Conservation (phyloP, 1,140 invertebrate species). For the Bombus picipes region DNA sequence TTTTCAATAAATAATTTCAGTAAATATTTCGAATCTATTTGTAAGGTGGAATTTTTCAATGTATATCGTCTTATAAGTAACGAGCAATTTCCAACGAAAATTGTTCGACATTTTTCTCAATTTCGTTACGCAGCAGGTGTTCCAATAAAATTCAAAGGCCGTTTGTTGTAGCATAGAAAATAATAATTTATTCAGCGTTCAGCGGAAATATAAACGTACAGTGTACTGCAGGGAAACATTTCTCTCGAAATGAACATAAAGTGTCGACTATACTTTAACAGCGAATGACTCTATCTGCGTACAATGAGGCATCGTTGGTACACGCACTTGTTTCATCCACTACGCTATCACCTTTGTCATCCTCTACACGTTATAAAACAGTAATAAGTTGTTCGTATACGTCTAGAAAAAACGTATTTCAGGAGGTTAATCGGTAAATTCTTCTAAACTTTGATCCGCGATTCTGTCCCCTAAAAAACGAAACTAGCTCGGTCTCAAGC, state of each 20-base stretch:
- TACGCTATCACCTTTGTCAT: not conserved
- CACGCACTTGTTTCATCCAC: not conserved
- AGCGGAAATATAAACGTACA: conserved; percentile 77
- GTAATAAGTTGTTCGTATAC: not conserved
- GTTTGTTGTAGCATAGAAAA: conserved; percentile 77
- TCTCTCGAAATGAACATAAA: conserved; percentile 46
- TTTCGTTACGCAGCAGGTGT: not conserved
- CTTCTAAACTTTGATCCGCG: conserved; percentile 27
- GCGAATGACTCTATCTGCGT: conserved; percentile 8
- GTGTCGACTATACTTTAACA: conserved; percentile 14
- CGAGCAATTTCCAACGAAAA: not conserved
- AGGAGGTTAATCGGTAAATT: not conserved
- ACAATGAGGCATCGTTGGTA: not conserved
- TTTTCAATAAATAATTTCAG: too few relatives aligned
- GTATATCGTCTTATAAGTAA: not conserved
- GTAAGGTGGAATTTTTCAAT: not conserved
- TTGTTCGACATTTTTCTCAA: not conserved
- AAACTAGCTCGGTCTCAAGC: conserved; percentile 4
- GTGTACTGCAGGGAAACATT: conserved; percentile 55
- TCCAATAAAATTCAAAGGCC: not conserved
- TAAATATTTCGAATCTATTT: not conserved
- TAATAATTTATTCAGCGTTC: conserved; percentile 81
- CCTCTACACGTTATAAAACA: conserved; percentile 49
- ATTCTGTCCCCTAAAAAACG: not conserved
- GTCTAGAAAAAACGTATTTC: conserved; percentile 19